Conservation (phyloP, 1,140 invertebrate genomes). For the Caenorhabditis briggsae region DNA sequence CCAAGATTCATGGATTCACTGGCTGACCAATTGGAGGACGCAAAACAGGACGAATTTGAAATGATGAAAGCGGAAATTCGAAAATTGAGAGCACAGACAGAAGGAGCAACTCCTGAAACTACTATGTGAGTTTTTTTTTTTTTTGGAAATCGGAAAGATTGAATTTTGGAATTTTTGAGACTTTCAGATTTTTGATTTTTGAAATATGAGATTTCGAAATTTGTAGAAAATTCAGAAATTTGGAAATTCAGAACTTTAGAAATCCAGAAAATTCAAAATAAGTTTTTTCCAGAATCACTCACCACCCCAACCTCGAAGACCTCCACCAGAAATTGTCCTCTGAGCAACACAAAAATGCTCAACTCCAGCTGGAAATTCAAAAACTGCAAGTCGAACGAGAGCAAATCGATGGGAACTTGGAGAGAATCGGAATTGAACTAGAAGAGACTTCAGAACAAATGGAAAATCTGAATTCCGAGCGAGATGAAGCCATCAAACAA, state of each 20-base stretch:
- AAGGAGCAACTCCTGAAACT: conserved; percentile 10
- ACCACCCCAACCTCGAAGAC: not conserved
- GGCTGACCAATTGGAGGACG: conserved; percentile 57
- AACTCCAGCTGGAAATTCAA: conserved; percentile 55
- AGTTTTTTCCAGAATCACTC: not conserved
- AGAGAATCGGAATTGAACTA: conserved; percentile 41
- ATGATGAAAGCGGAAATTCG: conserved; percentile 43
- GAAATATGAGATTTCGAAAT: no score
- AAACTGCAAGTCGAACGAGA: conserved; percentile 38
- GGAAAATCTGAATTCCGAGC: conserved; percentile 45
- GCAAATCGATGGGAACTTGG: conserved; percentile 24
- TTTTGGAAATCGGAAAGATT: no score
- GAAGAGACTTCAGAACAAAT: conserved; percentile 52
- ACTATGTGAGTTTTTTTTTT: conserved; percentile 25
- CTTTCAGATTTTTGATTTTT: no score
- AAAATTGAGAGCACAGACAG: conserved; percentile 43
- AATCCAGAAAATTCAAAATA: not conserved
- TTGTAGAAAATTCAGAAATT: no score
- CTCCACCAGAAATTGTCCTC: not conserved
- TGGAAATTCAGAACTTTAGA: no score
- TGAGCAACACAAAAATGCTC: conserved; percentile 39
- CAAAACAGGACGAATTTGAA: conserved; percentile 22
- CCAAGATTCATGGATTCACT: conserved; percentile 42
- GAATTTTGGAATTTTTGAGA: not conserved
- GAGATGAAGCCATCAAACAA: conserved; percentile 63